Evolutionary conservation across 2,888 invertebrate species (phyloP).

Genomic region (Acanthopleura granulata): DNA sequence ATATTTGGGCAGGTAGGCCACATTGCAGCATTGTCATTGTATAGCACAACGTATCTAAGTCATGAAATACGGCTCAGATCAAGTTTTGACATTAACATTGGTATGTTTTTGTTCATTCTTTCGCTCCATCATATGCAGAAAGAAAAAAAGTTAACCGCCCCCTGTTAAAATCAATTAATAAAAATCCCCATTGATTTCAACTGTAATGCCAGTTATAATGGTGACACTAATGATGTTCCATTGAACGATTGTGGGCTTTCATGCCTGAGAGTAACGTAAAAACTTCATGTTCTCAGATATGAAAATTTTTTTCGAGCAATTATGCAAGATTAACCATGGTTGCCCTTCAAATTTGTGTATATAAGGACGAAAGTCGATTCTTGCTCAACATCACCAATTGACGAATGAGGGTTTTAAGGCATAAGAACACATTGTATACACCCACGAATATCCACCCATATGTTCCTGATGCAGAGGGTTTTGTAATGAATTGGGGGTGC

Average conservation of each 20-base stretch:
- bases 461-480: slow-evolving; percentile 20
- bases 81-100: too few species aligned
- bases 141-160: slow-evolving; percentile 13
- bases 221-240: slow-evolving; percentile 21
- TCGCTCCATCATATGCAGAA: too few species aligned
- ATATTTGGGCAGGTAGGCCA: too few species aligned
- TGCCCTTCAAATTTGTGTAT: background rate
- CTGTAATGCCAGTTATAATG: slow-evolving; percentile 12
- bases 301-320: slow-evolving; percentile 11
- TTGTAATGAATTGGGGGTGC: slow-evolving; percentile 20
- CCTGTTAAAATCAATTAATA: background rate
- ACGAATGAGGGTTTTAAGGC: slow-evolving; percentile 22
- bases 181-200: background rate
- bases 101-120: too few species aligned
- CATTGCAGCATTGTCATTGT: too few species aligned
- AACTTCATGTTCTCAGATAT: background rate
- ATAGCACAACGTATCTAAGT: too few species aligned
- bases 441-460: slow-evolving; percentile 22
- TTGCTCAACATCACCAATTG: slow-evolving; percentile 20
- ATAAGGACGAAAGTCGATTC: slow-evolving; percentile 16
- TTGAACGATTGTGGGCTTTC: slow-evolving; percentile 13
- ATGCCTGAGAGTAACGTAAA: slow-evolving; percentile 1
- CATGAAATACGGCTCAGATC: too few species aligned
- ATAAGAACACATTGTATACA: slow-evolving; percentile 17
- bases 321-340: slow-evolving; percentile 14